Percentiles rank a stretch among this genome's conserved stretches.
Evolutionary conservation across 1,140 invertebrate species (phyloP).

Genomic region (Drosophila kohkoa): DNA sequence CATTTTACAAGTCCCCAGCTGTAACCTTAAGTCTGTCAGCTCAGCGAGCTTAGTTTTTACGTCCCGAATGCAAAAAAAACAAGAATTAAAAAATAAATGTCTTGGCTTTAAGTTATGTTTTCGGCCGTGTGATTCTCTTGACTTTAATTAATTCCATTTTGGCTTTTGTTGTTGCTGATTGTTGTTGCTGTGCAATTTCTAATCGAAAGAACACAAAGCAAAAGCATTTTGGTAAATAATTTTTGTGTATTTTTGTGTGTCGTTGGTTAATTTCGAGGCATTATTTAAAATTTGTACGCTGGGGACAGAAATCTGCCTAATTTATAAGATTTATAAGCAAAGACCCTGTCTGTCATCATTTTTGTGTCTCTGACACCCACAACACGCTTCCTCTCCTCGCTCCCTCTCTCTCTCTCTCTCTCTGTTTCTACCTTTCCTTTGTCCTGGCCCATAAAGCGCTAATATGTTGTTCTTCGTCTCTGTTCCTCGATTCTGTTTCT

Average conservation of each 20-base stretch:
- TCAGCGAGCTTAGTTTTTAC: conserved; percentile 23
- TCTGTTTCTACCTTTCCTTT: background rate
- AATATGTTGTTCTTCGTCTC: conserved; percentile 61
- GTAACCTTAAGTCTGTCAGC: conserved; percentile 6
- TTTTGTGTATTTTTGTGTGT: conserved; percentile 11
- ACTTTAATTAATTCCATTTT: conserved; percentile 10
- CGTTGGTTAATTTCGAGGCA: conserved; percentile 27
- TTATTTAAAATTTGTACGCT: conserved; percentile 38
- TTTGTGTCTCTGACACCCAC: conserved; percentile 21
- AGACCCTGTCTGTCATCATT: conserved; percentile 44
- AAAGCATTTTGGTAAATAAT: conserved; percentile 1
- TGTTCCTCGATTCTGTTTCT: background rate
- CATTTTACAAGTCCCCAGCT: conserved; percentile 9
- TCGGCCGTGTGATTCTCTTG: background rate
- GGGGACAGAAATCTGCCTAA: conserved; percentile 32
- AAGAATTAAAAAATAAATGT: background rate
- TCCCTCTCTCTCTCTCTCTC: background rate
- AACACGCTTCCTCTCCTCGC: background rate
- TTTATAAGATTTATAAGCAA: conserved; percentile 50
- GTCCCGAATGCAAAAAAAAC: background rate
- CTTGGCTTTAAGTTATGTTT: background rate
- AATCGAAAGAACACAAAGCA: conserved; percentile 5
- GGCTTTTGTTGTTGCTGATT: background rate
- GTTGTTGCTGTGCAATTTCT: background rate
- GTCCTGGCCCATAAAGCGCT: conserved; percentile 63